Evolutionary conservation across 2,888 invertebrate genomes (phyloP).

Genomic region (Drosophila paramelanica): DNA sequence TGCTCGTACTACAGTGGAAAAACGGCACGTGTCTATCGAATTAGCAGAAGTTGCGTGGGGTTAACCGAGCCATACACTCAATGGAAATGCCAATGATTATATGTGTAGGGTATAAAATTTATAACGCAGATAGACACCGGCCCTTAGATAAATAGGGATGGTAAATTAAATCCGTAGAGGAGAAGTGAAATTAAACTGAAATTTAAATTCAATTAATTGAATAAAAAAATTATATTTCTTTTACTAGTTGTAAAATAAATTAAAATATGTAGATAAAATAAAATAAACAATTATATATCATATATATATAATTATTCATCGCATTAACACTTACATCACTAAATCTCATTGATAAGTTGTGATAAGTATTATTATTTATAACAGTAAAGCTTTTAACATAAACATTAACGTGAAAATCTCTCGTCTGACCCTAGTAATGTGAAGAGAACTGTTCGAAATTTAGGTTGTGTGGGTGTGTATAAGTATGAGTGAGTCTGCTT

Average conservation of each 20-base stretch:
- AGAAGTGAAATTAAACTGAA: too few relatives aligned
- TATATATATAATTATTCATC: too few relatives aligned
- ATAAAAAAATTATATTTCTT: too few relatives aligned
- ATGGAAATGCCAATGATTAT: constrained; percentile 4
- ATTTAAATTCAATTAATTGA: too few relatives aligned
- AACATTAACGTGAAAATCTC: too few relatives aligned
- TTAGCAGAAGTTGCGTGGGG: constrained; percentile 19
- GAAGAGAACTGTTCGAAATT: constrained; percentile 4
- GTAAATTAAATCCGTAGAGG: neutral
- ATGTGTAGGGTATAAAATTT: constrained; percentile 15
- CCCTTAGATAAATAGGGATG: neutral
- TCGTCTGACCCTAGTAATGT: neutral
- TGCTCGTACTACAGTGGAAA: neutral
- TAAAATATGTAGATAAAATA: too few relatives aligned
- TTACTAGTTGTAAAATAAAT: too few relatives aligned
- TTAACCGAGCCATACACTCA: constrained; percentile 2
- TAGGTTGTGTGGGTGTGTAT: constrained; percentile 19
- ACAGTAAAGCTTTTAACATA: too few relatives aligned
- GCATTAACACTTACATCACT: too few relatives aligned
- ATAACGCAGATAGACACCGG: constrained; percentile 1
- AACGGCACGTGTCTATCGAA: neutral
- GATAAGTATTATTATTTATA: too few relatives aligned
- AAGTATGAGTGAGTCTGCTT: constrained; percentile 37
- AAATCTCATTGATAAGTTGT: too few relatives aligned
- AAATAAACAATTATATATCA: too few relatives aligned